phyloP scores from a whole-genome alignment of 2,888 invertebrate species.

The Ornithoptera priamus region DNA sequence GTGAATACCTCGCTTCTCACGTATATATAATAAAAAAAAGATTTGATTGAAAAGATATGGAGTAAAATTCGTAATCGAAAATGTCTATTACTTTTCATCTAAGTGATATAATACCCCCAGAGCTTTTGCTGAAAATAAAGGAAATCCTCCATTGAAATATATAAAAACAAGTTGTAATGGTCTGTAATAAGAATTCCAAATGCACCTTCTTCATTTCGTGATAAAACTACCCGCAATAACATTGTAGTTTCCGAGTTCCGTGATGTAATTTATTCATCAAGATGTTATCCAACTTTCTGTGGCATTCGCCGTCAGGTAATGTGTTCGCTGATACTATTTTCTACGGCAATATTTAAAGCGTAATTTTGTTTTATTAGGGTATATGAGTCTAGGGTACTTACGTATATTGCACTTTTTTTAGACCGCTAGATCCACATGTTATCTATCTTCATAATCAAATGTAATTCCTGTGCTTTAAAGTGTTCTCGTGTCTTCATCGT shows the following conservation, averaged over 20 bases:
- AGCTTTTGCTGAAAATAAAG: not conserved
- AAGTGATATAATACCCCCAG: too few relatives aligned
- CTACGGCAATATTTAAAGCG: conserved; percentile 16
- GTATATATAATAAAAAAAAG: too few relatives aligned
- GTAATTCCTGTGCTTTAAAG: too few relatives aligned
- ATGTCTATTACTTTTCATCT: too few relatives aligned
- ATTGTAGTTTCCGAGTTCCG: conserved; percentile 47
- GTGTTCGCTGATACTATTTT: conserved; percentile 45
- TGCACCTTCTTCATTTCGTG: conserved; percentile 23
- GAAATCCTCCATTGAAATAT: not conserved
- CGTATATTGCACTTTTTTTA: not conserved
- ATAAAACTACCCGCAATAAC: conserved; percentile 24
- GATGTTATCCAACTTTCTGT: conserved; percentile 49
- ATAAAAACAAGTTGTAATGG: not conserved
- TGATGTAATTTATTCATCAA: conserved; percentile 61
- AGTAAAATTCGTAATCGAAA: too few relatives aligned
- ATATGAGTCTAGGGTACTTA: not conserved
- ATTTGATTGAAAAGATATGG: too few relatives aligned
- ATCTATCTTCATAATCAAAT: too few relatives aligned
- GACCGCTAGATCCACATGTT: too few relatives aligned
- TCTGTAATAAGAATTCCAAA: conserved; percentile 23
- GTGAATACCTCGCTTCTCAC: too few relatives aligned
- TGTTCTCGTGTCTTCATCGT: too few relatives aligned
- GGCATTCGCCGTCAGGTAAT: conserved; percentile 38
- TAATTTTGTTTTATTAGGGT: conserved; percentile 23